phyloP scores from a whole-genome alignment of 2,797 vertebrate species.

The Atherinosoma microstoma region DNA sequence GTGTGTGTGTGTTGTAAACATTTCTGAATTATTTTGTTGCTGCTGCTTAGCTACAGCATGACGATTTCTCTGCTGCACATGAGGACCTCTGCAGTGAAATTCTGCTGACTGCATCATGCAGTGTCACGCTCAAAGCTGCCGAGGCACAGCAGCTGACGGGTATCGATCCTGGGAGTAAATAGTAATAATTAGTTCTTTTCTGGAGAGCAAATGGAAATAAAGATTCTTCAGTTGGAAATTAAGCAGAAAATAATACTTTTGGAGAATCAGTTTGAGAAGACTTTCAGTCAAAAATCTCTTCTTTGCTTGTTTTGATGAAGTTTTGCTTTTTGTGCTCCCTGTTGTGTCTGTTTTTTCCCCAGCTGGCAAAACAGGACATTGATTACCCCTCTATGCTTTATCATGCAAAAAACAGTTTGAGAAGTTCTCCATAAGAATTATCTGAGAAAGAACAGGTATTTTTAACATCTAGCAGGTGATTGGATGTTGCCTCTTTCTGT shows the following conservation, averaged over 20 bases:
- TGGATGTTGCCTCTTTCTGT: not conserved
- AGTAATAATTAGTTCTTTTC: not conserved
- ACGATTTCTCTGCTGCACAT: not conserved
- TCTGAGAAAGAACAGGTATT: not conserved
- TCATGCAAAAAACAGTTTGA: not conserved
- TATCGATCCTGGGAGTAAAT: not conserved
- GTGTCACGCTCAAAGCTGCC: not conserved
- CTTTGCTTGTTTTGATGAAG: too few species aligned
- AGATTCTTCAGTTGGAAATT: not conserved
- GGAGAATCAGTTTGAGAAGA: not conserved
- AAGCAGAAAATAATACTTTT: not conserved
- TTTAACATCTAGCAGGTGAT: too few species aligned
- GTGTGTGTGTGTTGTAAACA: not conserved
- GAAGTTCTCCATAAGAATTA: not conserved
- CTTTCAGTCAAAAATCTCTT: not conserved
- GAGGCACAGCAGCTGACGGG: not conserved
- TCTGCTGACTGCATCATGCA: constrained; percentile 6
- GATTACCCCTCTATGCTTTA: not conserved
- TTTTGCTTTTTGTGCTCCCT: not conserved
- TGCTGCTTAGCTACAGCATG: not conserved
- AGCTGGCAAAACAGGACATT: not conserved
- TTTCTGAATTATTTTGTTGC: not conserved
- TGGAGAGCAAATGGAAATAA: not conserved
- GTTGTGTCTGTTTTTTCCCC: not conserved
- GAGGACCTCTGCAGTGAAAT: not conserved